These are phyloP conservation scores for Electrophaes corylata DNA, from an alignment of 2,888 invertebrate species.

Conservation along the genomic window DNA sequence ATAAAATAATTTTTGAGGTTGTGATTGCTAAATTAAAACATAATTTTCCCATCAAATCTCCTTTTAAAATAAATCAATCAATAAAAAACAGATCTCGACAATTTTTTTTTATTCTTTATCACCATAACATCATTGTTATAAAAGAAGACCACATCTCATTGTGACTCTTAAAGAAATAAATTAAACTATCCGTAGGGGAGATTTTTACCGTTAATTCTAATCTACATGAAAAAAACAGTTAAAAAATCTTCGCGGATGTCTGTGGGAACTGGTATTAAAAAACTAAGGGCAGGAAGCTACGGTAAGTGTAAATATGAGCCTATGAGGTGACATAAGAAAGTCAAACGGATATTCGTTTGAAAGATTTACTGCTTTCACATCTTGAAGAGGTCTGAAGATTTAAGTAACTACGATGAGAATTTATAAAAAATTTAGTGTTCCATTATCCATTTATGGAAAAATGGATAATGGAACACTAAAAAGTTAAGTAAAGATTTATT, in stretches of 20 bases:
- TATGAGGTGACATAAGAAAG: conserved; percentile 65
- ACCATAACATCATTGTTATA: conserved; percentile 53
- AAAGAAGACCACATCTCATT: conserved; percentile 70
- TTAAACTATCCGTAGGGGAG: conserved; percentile 81
- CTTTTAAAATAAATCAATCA: conserved; percentile 34
- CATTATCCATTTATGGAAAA: too few relatives aligned
- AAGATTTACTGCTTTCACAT: conserved; percentile 58
- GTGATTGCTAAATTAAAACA: neutral
- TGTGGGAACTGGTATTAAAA: conserved; percentile 79
- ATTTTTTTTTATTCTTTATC: conserved; percentile 47
- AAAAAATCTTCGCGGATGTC: conserved; percentile 65
- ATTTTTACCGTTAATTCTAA: conserved; percentile 80
- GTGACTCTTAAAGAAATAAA: conserved; percentile 75
- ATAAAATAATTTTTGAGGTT: too few relatives aligned
- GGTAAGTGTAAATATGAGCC: conserved; percentile 74
- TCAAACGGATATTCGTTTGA: conserved; percentile 72
- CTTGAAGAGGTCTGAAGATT: conserved; percentile 15
- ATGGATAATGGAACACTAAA: too few relatives aligned
- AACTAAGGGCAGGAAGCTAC: conserved; percentile 73
- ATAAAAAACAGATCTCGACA: conserved; percentile 43
- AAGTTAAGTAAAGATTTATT: too few relatives aligned
- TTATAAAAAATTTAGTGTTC: neutral
- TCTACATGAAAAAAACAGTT: conserved; percentile 65
- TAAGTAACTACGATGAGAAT: neutral
- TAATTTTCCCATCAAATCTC: conserved; percentile 17